Evolutionary conservation across 23 tunicate genomes (phyloP).

Genomic region (Aplidium turbinatum): DNA sequence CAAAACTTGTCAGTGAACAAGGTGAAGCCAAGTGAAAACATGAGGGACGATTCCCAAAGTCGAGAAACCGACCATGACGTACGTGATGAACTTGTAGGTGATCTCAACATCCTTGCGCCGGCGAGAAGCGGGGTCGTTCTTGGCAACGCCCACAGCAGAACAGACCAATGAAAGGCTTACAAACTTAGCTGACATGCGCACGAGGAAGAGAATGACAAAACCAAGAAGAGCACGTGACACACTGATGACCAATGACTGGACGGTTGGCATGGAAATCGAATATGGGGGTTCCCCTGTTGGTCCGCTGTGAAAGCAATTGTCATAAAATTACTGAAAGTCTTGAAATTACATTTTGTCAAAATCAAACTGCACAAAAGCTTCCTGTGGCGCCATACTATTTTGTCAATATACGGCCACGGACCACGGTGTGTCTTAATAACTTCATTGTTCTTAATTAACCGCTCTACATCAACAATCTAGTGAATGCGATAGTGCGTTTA

Average conservation of each 20-base stretch:
- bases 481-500: too few relatives aligned
- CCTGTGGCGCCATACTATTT: too few relatives aligned
- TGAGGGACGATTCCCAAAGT: conserved; percentile 51
- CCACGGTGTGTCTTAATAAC: too few relatives aligned
- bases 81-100: conserved; percentile 86
- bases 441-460: too few relatives aligned
- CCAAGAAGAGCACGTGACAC: conserved; percentile 61
- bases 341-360: too few relatives aligned
- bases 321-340: too few relatives aligned
- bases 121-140: conserved; percentile 47
- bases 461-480: too few relatives aligned
- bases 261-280: conserved; percentile 37
- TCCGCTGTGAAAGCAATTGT: conserved; percentile 56
- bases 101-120: conserved; percentile 83
- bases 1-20: too few relatives aligned
- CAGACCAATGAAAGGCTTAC: conserved; percentile 41
- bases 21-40: too few relatives aligned
- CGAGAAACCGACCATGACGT: conserved; percentile 62
- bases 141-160: conserved; percentile 56
- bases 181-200: conserved; percentile 41
- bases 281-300: conserved; percentile 61
- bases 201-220: conserved; percentile 27
- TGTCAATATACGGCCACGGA: too few relatives aligned
- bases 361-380: too few relatives aligned
- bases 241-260: conserved; percentile 25